phyloP scores from a whole-genome alignment of 1,140 invertebrate species.

The Eumeta japonica region DNA sequence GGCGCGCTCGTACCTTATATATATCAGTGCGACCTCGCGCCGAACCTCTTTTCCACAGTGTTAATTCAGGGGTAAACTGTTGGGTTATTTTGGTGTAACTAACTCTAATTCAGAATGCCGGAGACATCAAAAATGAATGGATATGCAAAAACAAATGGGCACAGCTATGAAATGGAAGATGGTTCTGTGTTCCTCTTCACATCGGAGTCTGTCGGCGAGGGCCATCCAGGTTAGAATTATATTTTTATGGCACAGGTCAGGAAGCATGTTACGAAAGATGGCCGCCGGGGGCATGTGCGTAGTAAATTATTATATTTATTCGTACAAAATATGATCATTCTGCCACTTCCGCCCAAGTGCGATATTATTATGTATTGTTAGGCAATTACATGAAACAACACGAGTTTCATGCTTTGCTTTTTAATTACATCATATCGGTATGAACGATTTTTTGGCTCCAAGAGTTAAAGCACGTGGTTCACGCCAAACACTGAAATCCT shows the following conservation, averaged over 20 bases:
- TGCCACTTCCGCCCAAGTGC: neutral
- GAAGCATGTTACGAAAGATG: constrained; percentile 42
- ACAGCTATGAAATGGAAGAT: constrained; percentile 75
- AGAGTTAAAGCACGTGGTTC: constrained; percentile 46
- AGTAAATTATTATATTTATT: constrained; percentile 20
- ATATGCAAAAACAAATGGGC: constrained; percentile 69
- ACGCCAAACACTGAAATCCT: constrained; percentile 18
- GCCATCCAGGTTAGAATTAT: constrained; percentile 83
- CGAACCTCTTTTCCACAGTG: constrained; percentile 55
- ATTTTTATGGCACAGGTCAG: constrained; percentile 19
- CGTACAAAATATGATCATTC: constrained; percentile 14
- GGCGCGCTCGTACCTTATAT: constrained; percentile 49
- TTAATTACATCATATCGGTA: too few species aligned
- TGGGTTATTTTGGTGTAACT: constrained; percentile 53
- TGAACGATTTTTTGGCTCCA: too few species aligned
- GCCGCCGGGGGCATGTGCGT: constrained; percentile 49
- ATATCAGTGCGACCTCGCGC: constrained; percentile 40
- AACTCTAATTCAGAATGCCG: constrained; percentile 65
- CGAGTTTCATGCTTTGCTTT: too few species aligned
- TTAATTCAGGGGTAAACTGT: constrained; percentile 43
- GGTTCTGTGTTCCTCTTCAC: constrained; percentile 94
- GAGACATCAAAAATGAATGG: constrained; percentile 75
- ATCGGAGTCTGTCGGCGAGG: constrained; percentile 98
- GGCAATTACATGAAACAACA: too few species aligned
- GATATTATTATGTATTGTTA: constrained; percentile 1